Conservation (phyloP, 2,888 invertebrate genomes). For the Pseudolycoriella hygida region DNA sequence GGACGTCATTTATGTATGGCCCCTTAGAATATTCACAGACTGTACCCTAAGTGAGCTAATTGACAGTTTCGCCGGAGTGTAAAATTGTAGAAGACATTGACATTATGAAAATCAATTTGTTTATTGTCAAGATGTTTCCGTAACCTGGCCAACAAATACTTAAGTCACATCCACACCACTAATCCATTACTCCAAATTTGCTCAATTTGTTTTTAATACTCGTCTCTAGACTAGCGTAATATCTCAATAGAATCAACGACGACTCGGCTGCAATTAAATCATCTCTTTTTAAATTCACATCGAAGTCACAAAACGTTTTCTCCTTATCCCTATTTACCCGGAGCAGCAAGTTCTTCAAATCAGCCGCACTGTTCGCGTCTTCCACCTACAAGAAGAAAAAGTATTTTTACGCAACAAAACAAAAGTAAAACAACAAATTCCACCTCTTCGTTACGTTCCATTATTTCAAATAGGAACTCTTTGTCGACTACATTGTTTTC, state of each 20-base stretch:
- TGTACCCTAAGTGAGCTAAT: too few species aligned
- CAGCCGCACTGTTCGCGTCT: conserved; percentile 38
- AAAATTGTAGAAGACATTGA: too few species aligned
- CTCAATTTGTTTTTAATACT: conserved; percentile 44
- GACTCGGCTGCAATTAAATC: conserved; percentile 46
- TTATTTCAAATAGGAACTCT: conserved; percentile 60
- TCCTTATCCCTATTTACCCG: conserved; percentile 38
- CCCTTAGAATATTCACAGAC: too few species aligned
- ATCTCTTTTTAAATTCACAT: conserved; percentile 41
- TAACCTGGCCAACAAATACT: too few species aligned
- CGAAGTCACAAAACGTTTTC: conserved; percentile 36
- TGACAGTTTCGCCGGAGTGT: too few species aligned
- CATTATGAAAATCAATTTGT: too few species aligned
- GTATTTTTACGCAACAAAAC: background rate
- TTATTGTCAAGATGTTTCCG: too few species aligned
- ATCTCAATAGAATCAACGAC: conserved; percentile 61
- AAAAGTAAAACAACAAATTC: background rate
- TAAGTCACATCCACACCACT: too few species aligned
- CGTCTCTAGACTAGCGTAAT: conserved; percentile 59
- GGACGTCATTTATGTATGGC: too few species aligned
- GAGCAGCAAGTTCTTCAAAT: conserved; percentile 37
- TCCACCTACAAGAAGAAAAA: conserved; percentile 21
- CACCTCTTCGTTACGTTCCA: conserved; percentile 80
- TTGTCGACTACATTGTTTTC: conserved; percentile 43
- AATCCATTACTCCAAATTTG: too few species aligned